These are phyloP conservation scores for Drosophila orena DNA, from an alignment of 1,140 invertebrate species.

Conservation along the genomic window DNA sequence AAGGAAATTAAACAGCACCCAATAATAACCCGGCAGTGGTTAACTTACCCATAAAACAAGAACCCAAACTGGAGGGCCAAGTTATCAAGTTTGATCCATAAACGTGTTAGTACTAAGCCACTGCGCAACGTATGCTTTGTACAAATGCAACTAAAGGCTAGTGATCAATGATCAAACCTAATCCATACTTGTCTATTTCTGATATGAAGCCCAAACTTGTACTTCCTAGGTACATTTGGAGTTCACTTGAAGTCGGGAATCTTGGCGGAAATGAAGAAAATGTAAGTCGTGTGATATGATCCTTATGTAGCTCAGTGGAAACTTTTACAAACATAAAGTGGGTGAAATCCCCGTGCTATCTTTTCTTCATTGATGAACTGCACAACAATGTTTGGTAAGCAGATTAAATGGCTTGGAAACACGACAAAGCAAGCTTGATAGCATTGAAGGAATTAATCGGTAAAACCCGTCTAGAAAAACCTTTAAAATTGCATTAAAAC, in stretches of 20 bases:
- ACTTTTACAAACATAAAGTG: too few species aligned
- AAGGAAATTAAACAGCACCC: slow-evolving; percentile 30
- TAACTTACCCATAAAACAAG: slow-evolving; percentile 36
- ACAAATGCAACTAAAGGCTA: not conserved
- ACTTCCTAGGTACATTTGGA: too few species aligned
- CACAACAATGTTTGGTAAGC: not conserved
- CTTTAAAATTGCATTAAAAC: not conserved
- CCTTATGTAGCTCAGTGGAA: slow-evolving; percentile 1
- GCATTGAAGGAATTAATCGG: too few species aligned
- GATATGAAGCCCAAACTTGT: too few species aligned
- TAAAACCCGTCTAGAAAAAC: not conserved
- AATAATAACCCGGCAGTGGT: slow-evolving; percentile 18
- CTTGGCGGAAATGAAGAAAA: slow-evolving; percentile 1
- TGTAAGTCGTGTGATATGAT: not conserved
- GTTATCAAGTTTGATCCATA: slow-evolving; percentile 22
- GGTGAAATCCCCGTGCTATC: too few species aligned
- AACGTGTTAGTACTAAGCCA: not conserved
- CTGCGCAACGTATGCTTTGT: too few species aligned
- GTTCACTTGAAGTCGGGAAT: not conserved
- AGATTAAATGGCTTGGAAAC: slow-evolving; percentile 16
- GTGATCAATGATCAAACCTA: too few species aligned
- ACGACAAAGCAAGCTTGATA: not conserved
- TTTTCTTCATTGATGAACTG: slow-evolving; percentile 38
- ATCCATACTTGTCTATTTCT: not conserved
- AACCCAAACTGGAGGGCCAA: slow-evolving; percentile 1